phyloP scores from a whole-genome alignment of 1,140 invertebrate genomes.

The Schlechtendalia chinensis region DNA sequence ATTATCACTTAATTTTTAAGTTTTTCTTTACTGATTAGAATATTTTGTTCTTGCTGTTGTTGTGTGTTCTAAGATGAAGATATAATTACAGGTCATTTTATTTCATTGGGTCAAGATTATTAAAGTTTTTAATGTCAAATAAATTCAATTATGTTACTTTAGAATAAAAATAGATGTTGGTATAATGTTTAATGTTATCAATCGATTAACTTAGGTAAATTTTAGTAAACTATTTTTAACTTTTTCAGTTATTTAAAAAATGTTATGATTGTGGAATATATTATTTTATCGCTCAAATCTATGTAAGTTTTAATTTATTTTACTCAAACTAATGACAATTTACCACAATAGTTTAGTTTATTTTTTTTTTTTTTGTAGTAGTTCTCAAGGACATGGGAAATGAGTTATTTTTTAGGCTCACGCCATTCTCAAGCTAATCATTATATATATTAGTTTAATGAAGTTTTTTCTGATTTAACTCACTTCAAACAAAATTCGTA shows the following conservation, averaged over 20 bases:
- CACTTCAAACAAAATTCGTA: no score
- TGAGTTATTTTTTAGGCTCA: no score
- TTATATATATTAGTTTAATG: no score
- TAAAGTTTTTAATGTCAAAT: constrained; percentile 16
- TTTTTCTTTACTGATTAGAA: background rate
- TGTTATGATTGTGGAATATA: background rate
- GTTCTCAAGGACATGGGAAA: background rate
- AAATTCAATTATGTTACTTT: constrained; percentile 17
- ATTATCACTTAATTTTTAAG: background rate
- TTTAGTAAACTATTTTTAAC: background rate
- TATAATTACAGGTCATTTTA: constrained; percentile 1
- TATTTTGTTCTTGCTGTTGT: constrained; percentile 13
- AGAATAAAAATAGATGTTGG: background rate
- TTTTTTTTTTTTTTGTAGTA: background rate
- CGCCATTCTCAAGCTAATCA: no score
- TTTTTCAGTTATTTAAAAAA: no score
- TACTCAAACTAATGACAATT: background rate
- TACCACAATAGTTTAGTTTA: background rate
- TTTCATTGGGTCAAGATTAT: constrained; percentile 11
- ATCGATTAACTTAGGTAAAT: background rate
- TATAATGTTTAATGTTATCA: background rate
- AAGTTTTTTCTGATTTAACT: no score
- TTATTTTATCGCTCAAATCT: background rate
- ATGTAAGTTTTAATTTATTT: background rate
- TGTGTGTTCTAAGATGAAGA: background rate